Evolutionary conservation across 2,888 invertebrate genomes (phyloP), one percentile per base, ranked within the genome.

Genomic region (Halictus ligatus): DNA sequence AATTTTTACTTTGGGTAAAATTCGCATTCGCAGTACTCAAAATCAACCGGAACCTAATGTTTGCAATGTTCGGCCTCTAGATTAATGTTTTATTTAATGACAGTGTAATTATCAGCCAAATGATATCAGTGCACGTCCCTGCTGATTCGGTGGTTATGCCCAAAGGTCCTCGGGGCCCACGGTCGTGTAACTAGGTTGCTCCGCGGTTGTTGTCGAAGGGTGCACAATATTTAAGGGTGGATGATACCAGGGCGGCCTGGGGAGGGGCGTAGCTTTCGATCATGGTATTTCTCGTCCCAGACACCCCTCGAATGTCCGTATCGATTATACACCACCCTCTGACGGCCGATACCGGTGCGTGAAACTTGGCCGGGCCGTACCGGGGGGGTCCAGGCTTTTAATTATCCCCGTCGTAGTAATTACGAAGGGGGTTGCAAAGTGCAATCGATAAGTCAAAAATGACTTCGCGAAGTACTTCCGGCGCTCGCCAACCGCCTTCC

Each of bases 271-370:
- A 85, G 89, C 83, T 85, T 80, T 76, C 87, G 87, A 87, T 84
- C 90, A 89, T 84, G 91, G 91, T 89, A 91, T 92, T 93, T 92
- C 91, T 92, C 89, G 86, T 93, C 92, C 91, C 92, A 89, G 86
- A 92, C 92, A 90, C 91, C 93, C 93, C 92, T 91, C 90, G 89
- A 92, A 92, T 69, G 92, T 91, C 91, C 89, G 89, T 94, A 94
- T 94, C 94, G 94, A 94, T 94, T 94, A 94, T 94, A 93, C 93
- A 94, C 92, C 91, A 93, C 92, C 91, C 92, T 89, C 69, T n/a
- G 75, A 77, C 74, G 54, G 78, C 48, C 77, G 81, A 84, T 73
- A 78, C 21, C 58, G 72, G 77, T 78, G 80, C 80, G 84, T 81
- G 78, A 89, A 86, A 85, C 85, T 85, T 78, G 74, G 83, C 81